Conservation (phyloP, 2,113 vertebrate species). For the Pionites leucogaster region DNA sequence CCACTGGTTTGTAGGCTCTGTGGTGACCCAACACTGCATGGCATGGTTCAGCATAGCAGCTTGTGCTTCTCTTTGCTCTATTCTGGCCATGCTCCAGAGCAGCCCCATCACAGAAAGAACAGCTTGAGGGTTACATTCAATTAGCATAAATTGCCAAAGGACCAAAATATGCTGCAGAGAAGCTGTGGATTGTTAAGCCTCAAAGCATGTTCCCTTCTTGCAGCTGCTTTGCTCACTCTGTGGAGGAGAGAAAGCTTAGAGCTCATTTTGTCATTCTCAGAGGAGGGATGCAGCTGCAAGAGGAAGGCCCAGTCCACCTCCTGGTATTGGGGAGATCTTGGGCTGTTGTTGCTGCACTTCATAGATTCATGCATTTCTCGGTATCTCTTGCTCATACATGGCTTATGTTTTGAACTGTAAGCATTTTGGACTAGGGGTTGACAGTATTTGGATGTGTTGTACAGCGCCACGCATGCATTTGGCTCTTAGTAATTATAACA, state of each 20-base stretch:
- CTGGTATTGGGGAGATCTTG: background rate
- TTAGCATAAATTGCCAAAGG: constrained; percentile 21
- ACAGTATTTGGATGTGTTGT: background rate
- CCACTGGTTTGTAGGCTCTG: background rate
- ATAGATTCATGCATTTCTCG: background rate
- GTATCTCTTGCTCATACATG: background rate
- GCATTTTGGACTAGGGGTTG: background rate
- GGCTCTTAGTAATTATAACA: constrained; percentile 19
- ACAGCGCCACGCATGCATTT: background rate
- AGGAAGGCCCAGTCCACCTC: background rate
- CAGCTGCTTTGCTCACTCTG: background rate
- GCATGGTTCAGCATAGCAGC: background rate
- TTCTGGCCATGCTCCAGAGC: background rate
- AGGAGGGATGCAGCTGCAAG: background rate
- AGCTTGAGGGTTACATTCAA: constrained; percentile 36
- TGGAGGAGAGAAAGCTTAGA: background rate
- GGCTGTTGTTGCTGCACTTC: background rate
- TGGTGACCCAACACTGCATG: background rate
- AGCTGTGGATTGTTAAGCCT: background rate
- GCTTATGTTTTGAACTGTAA: background rate
- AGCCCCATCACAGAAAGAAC: background rate
- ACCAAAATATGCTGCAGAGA: background rate
- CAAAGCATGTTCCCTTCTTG: background rate
- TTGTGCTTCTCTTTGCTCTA: background rate
- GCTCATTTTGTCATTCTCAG: background rate